Conservation (phyloP, 92 coral and sea anemone species). For the Siderastrea siderea region DNA sequence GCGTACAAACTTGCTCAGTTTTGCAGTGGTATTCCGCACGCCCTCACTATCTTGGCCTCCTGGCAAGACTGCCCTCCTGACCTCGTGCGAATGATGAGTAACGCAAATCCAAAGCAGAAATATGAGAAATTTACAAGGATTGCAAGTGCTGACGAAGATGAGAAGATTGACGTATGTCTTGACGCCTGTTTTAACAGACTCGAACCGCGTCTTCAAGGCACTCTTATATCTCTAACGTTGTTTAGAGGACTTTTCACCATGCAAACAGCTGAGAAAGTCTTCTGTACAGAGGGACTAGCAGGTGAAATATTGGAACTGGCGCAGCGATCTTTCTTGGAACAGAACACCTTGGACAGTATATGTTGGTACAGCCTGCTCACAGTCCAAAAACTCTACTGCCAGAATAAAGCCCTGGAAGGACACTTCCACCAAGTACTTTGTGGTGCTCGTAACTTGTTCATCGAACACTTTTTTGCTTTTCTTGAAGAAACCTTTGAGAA, state of each 20-base stretch:
- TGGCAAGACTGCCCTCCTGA: not conserved
- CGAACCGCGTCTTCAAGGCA: not conserved
- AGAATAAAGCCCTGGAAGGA: conserved; percentile 7
- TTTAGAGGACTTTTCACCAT: not conserved
- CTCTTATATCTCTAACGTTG: not conserved
- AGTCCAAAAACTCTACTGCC: conserved; percentile 39
- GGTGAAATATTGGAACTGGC: conserved; percentile 12
- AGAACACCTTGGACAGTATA: too few relatives aligned
- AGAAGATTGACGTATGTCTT: not conserved
- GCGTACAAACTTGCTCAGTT: conserved; percentile 41
- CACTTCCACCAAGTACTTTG: conserved; percentile 13
- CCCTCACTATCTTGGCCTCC: not conserved
- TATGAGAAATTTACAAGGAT: not conserved
- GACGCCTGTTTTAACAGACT: conserved; percentile 42
- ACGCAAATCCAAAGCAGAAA: not conserved
- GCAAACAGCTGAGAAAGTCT: not conserved
- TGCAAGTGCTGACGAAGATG: not conserved
- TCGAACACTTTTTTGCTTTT: conserved; percentile 30
- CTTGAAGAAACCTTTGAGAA: conserved; percentile 32
- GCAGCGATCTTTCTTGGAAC: conserved; percentile 16
- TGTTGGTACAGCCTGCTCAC: not conserved
- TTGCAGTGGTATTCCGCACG: conserved; percentile 67
- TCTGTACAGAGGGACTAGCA: not conserved
- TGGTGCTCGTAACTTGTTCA: conserved; percentile 42
- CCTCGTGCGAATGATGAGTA: not conserved